Base-by-base conservation (phyloP, 2,888 invertebrate genomes). In the Nebria brevicollis region DNA sequence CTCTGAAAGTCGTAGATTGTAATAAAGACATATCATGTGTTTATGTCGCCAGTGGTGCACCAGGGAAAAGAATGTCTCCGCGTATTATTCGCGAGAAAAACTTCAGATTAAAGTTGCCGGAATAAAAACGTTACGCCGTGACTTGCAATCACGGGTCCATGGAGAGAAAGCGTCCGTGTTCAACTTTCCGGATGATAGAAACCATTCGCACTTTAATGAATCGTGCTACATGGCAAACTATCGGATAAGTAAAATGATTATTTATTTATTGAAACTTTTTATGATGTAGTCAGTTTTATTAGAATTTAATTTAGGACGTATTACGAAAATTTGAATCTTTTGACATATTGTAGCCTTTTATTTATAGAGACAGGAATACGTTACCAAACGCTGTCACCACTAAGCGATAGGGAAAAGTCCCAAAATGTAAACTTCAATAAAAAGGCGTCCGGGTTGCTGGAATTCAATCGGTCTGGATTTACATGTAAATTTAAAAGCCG, bases 401-500 rank as follows among this genome's bases (percentile, higher is more conserved):
- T 34, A 70, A 70, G 11, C 26, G 34, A 70, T 34, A 26, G 70
- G 80, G 74, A 75, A 79, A 75, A 80, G 70, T n/a, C 80, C 42
- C 70, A n/a, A 68, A 80, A 80, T 80, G 75, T 80, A 80, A 80
- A 80, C 75, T 75, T 20, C 72, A 75, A 80, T 80, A 80, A 80
- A 13, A 80, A 80, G 75, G 80, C 70, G 72, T 65, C 65, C 65
- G 72, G 80, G 75, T 75, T 68, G 70, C 15, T 42, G 65, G 75
- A 80, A 80, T 80, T 80, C 80, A 80, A 80, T 80, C 80, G 80
- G 70, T 25, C 64, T 64, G 80, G 80, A 80, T 80, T 80, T 80
- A 75, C 80, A 80, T 80, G 80, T 80, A 80, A 80, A 80, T 80
- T 80, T 75, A 80, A 80, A 80, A 80, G 80, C 75, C 72, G 80